A percentile compares a stretch with the other conserved stretches of the same genome.
These are phyloP conservation scores for Beroe ovata DNA, from an alignment of 37 sponge, comb jelly and placozoan genomes.

Conservation along the genomic window DNA sequence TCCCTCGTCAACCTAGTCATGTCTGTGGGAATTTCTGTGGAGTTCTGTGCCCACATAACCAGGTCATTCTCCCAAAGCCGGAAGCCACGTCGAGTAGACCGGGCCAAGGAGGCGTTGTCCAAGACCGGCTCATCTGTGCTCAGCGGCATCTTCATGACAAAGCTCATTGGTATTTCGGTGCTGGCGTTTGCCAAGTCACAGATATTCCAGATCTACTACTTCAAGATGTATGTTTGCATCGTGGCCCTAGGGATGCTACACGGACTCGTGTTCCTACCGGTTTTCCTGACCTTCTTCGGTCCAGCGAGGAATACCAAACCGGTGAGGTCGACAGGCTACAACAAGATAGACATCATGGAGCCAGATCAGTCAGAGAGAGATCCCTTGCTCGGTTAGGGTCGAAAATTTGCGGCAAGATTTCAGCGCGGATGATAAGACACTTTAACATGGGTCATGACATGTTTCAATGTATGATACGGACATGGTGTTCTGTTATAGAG, in stretches of 20 bases:
- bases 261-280: constrained; percentile 94
- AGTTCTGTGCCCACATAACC: constrained; percentile 96
- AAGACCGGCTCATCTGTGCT: constrained; percentile 94
- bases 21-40: constrained; percentile 96
- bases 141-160: constrained; percentile 97
- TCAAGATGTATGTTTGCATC: constrained; percentile 96
- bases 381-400: not conserved
- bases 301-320: constrained; percentile 38
- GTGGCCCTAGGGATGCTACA: constrained; percentile 76
- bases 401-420: too few relatives aligned
- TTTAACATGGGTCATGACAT: too few relatives aligned
- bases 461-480: too few relatives aligned
- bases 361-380: not conserved
- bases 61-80: constrained; percentile 79
- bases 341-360: constrained; percentile 1
- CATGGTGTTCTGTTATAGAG: too few relatives aligned
- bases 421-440: too few relatives aligned
- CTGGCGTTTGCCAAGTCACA: constrained; percentile 95
- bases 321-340: not conserved
- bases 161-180: constrained; percentile 93
- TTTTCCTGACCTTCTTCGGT: constrained; percentile 91
- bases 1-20: constrained; percentile 96
- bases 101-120: constrained; percentile 85
- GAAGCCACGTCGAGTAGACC: constrained; percentile 69
- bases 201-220: constrained; percentile 89